Evolutionary conservation across 2,888 invertebrate genomes (phyloP).

Genomic region (Orthonevra nobilis): DNA sequence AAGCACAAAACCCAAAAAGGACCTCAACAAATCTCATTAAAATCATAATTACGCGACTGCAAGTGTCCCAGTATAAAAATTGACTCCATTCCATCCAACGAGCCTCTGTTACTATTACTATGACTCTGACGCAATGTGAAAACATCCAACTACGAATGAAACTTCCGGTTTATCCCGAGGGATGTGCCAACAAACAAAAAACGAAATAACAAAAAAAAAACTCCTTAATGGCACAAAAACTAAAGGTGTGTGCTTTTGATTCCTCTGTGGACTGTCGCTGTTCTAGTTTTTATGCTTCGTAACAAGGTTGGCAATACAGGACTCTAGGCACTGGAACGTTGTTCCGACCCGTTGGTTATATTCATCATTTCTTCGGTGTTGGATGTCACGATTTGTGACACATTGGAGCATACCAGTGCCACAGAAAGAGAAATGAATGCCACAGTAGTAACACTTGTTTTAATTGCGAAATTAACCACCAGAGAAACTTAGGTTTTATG

Average conservation of each 20-base stretch:
- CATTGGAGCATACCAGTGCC: slow-evolving; percentile 34
- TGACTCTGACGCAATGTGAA: slow-evolving; percentile 11
- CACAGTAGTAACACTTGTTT: slow-evolving; percentile 33
- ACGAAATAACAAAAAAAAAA: too few species aligned
- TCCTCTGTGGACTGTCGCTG: slow-evolving; percentile 6
- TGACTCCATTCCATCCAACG: slow-evolving; percentile 44
- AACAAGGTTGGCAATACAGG: slow-evolving; percentile 38
- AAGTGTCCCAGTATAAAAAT: slow-evolving; percentile 39
- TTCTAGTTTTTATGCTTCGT: slow-evolving; percentile 32
- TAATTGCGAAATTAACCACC: slow-evolving; percentile 49
- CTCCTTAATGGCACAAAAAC: slow-evolving; percentile 13
- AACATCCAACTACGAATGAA: slow-evolving; percentile 41
- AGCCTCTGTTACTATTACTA: not conserved
- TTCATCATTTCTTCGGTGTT: slow-evolving; percentile 59
- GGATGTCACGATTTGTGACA: slow-evolving; percentile 43
- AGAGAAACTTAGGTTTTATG: slow-evolving; percentile 32
- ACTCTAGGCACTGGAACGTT: slow-evolving; percentile 30
- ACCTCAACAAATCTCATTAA: slow-evolving; percentile 65
- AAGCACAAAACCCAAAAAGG: slow-evolving; percentile 40
- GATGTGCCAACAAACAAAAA: not conserved
- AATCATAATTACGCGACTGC: slow-evolving; percentile 60
- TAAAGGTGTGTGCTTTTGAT: slow-evolving; percentile 29
- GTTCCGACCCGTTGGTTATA: too few species aligned
- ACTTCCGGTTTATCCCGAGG: slow-evolving; percentile 52
- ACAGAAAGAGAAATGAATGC: slow-evolving; percentile 27